A percentile compares a stretch with the other conserved stretches of the same genome.
Evolutionary conservation across 2,888 invertebrate species (phyloP).

Genomic region (Lasioglossum marginatum): DNA sequence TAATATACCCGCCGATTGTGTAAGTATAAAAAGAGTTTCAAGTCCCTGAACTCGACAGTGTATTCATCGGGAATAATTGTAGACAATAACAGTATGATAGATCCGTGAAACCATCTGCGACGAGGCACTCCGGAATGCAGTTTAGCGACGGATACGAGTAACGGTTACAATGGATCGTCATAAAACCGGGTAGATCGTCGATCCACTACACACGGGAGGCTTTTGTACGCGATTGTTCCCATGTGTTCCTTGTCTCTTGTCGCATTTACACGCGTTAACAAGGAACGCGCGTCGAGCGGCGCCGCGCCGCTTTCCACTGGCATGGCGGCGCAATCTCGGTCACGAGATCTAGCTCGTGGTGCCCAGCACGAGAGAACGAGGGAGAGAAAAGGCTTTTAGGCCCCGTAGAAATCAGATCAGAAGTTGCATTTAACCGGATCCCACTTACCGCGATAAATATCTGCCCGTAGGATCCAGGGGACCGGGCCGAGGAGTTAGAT

Average conservation of each 20-base stretch:
- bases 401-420: slow-evolving; percentile 77
- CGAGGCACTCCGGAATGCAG: neutral
- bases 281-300: slow-evolving; percentile 43
- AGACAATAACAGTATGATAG: neutral
- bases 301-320: slow-evolving; percentile 54
- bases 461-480: slow-evolving; percentile 63
- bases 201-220: slow-evolving; percentile 4
- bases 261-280: slow-evolving; percentile 56
- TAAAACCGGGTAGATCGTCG: slow-evolving; percentile 3
- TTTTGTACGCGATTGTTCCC: slow-evolving; percentile 50
- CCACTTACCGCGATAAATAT: slow-evolving; percentile 81
- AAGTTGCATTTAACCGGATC: slow-evolving; percentile 82
- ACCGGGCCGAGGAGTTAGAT: slow-evolving; percentile 57
- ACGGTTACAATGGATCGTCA: slow-evolving; percentile 11
- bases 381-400: slow-evolving; percentile 71
- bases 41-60: neutral
- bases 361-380: slow-evolving; percentile 25
- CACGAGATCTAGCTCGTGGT: slow-evolving; percentile 61
- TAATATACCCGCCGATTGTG: neutral
- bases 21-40: neutral
- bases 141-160: neutral
- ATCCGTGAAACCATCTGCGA: slow-evolving; percentile 4
- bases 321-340: slow-evolving; percentile 56
- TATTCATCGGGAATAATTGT: neutral
- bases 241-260: slow-evolving; percentile 42